A percentile compares a stretch with the other conserved stretches of the same genome.
Evolutionary conservation across 2,888 invertebrate genomes (phyloP).

Genomic region (Parthenolecanium corni): DNA sequence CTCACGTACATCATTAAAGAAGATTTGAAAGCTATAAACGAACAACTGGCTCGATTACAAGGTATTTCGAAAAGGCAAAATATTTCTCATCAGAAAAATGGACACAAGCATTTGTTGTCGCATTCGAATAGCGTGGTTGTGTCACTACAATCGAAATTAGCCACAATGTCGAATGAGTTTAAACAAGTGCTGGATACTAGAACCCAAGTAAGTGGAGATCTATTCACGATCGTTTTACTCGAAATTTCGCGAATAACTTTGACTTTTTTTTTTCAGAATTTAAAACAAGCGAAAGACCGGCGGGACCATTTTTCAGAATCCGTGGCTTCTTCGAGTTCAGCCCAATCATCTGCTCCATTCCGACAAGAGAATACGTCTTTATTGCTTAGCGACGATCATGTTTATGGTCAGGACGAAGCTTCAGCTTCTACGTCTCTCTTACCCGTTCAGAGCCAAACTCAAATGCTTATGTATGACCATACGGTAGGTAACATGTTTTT

Average conservation of each 20-base stretch:
- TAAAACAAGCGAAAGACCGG: conserved; percentile 86
- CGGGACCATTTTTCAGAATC: conserved; percentile 82
- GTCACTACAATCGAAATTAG: conserved; percentile 83
- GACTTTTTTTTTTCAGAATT: conserved; percentile 45
- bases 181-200: conserved; percentile 94
- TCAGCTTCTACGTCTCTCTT: conserved; percentile 25
- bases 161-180: conserved; percentile 94
- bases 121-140: conserved; percentile 89
- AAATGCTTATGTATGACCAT: not conserved
- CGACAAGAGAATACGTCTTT: conserved; percentile 10
- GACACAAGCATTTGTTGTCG: conserved; percentile 69
- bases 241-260: conserved; percentile 1
- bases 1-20: conserved; percentile 94
- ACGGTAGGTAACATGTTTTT: not conserved
- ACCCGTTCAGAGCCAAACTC: not conserved
- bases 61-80: conserved; percentile 66
- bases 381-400: conserved; percentile 1
- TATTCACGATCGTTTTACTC: not conserved
- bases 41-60: conserved; percentile 87
- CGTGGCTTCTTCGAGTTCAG: conserved; percentile 49
- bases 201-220: conserved; percentile 64
- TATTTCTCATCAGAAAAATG: conserved; percentile 39
- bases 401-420: conserved; percentile 1
- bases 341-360: conserved; percentile 39
- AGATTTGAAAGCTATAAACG: conserved; percentile 86